These are phyloP conservation scores for Porites lobata DNA, from an alignment of 92 coral and sea anemone species.

Conservation along the genomic window DNA sequence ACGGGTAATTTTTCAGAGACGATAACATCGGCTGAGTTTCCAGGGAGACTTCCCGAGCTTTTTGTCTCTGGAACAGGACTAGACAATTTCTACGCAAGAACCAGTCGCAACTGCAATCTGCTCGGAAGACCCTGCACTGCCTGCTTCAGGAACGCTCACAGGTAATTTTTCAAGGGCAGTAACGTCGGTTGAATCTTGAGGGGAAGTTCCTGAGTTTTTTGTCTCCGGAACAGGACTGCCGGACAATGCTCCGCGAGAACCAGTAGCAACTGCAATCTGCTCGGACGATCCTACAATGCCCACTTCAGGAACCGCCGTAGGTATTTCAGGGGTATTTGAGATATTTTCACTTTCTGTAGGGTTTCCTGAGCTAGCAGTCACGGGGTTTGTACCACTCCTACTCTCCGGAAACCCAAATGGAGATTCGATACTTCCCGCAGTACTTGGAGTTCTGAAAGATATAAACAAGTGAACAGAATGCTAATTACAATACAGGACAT, in stretches of 20 bases:
- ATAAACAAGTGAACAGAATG: not conserved
- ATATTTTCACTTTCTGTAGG: not conserved
- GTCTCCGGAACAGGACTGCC: too few relatives aligned
- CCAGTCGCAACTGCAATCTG: not conserved
- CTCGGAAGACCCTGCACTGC: not conserved
- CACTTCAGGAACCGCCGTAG: not conserved
- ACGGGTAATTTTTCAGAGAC: not conserved
- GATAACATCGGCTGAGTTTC: too few relatives aligned
- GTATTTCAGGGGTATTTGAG: not conserved
- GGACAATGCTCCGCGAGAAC: too few relatives aligned
- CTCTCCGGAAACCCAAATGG: not conserved
- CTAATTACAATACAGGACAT: not conserved
- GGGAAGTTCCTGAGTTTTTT: too few relatives aligned
- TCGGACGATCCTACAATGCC: not conserved
- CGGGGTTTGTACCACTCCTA: not conserved
- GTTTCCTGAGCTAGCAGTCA: not conserved
- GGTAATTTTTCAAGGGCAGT: not conserved
- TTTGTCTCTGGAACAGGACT: too few relatives aligned
- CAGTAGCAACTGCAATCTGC: not conserved
- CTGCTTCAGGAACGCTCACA: not conserved
- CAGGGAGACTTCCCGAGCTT: too few relatives aligned
- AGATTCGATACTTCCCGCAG: not conserved
- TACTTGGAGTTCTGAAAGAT: not conserved
- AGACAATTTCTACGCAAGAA: too few relatives aligned
- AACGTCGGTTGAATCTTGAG: too few relatives aligned